These are phyloP conservation scores for Lymantria monacha DNA, from an alignment of 2,888 invertebrate species.

Conservation along the genomic window DNA sequence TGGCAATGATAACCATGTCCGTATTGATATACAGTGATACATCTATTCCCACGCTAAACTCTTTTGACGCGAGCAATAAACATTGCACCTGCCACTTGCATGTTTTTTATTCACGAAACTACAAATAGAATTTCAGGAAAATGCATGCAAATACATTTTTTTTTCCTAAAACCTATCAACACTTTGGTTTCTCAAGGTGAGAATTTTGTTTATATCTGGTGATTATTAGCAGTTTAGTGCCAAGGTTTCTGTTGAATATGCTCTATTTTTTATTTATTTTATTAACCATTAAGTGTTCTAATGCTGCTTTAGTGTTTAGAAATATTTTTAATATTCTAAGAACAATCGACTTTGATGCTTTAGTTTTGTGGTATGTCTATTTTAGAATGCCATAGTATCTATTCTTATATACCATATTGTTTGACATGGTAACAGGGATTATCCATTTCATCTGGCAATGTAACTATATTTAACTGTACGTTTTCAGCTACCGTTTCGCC, in stretches of 20 bases:
- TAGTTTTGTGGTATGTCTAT: too few species aligned
- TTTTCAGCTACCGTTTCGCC: too few species aligned
- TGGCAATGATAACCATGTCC: slow-evolving; percentile 45
- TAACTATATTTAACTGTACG: too few species aligned
- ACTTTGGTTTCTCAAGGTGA: slow-evolving; percentile 7
- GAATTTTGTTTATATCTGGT: slow-evolving; percentile 8
- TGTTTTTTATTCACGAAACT: not conserved
- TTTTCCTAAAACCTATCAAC: not conserved
- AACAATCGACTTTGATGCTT: not conserved
- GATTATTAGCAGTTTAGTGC: not conserved
- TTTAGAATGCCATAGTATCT: too few species aligned
- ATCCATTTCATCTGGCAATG: too few species aligned
- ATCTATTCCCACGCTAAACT: slow-evolving; percentile 42
- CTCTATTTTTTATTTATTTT: not conserved
- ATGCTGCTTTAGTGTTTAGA: not conserved
- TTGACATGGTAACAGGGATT: too few species aligned
- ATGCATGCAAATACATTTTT: not conserved
- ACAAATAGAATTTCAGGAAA: slow-evolving; percentile 1
- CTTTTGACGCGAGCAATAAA: slow-evolving; percentile 20
- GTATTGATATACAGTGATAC: slow-evolving; percentile 37
- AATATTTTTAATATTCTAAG: slow-evolving; percentile 3
- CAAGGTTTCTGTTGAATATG: not conserved
- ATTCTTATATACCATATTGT: too few species aligned
- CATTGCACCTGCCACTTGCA: slow-evolving; percentile 6
- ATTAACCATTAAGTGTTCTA: not conserved